These are phyloP conservation scores for Meleagris gallopavo DNA, from an alignment of 2,113 vertebrate genomes.

Conservation along the genomic window DNA sequence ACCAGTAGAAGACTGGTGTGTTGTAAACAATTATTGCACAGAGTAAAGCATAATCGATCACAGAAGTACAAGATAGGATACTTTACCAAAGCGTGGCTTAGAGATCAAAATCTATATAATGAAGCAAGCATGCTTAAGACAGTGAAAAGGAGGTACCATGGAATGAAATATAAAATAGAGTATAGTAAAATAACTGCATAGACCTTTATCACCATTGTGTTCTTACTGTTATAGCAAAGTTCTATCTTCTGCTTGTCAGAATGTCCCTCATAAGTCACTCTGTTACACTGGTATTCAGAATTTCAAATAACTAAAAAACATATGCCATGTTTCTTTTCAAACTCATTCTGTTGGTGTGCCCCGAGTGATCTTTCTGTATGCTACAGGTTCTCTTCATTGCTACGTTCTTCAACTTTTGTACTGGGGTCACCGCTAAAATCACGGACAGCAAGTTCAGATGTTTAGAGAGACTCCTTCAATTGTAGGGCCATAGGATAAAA, in stretches of 20 bases:
- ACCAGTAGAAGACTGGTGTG: constrained; percentile 5
- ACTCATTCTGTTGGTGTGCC: neutral
- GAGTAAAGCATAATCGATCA: constrained; percentile 29
- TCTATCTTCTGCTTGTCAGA: neutral
- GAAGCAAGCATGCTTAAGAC: neutral
- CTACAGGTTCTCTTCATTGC: neutral
- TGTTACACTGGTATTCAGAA: neutral
- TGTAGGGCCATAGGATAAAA: neutral
- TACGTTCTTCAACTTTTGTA: neutral
- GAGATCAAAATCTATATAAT: neutral
- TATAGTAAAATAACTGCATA: neutral
- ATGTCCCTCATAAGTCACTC: neutral
- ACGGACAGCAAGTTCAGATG: fast-evolving
- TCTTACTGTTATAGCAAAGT: constrained; percentile 11
- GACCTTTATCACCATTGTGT: neutral
- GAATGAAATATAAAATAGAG: neutral
- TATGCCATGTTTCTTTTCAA: neutral
- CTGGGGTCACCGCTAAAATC: neutral
- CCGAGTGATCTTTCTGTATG: neutral
- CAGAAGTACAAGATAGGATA: constrained; percentile 19
- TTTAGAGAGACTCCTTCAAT: neutral
- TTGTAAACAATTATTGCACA: constrained; percentile 57
- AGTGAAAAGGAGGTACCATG: neutral
- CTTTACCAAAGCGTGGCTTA: neutral
- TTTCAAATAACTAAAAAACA: neutral